phyloP scores from a whole-genome alignment of 2,888 invertebrate genomes.

The Bursaphelenchus okinawaensis region DNA sequence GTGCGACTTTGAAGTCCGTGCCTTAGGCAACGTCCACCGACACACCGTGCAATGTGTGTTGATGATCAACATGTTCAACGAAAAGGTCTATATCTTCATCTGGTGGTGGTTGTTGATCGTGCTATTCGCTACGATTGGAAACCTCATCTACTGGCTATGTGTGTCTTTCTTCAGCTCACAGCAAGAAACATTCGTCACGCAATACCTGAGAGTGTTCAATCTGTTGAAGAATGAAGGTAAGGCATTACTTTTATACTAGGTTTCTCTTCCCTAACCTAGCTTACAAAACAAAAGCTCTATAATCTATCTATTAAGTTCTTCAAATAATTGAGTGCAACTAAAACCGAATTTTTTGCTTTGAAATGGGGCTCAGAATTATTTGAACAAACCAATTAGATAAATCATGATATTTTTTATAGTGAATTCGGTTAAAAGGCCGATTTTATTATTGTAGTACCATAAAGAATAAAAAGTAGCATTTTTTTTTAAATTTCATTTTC shows the following conservation, averaged over 20 bases:
- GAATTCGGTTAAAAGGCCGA: too few species aligned
- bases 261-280: too few species aligned
- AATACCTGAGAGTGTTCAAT: conserved; percentile 48
- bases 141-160: conserved; percentile 60
- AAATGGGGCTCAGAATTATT: too few species aligned
- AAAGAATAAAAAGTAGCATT: neutral
- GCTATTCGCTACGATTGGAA: conserved; percentile 59
- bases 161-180: conserved; percentile 39
- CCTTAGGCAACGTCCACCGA: conserved; percentile 60
- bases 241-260: neutral
- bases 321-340: too few species aligned
- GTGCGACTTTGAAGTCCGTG: conserved; percentile 60
- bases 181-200: conserved; percentile 38
- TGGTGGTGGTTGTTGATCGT: conserved; percentile 63
- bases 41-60: conserved; percentile 55
- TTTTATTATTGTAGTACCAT: too few species aligned
- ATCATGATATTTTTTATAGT: too few species aligned
- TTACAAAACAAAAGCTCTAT: too few species aligned
- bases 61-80: conserved; percentile 57
- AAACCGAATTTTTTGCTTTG: too few species aligned
- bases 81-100: conserved; percentile 59
- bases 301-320: too few species aligned
- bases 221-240: conserved; percentile 31
- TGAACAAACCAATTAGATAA: too few species aligned
- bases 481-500: neutral